Base-by-base conservation (phyloP, 2,888 invertebrate genomes). In the Thelaira solivaga region DNA sequence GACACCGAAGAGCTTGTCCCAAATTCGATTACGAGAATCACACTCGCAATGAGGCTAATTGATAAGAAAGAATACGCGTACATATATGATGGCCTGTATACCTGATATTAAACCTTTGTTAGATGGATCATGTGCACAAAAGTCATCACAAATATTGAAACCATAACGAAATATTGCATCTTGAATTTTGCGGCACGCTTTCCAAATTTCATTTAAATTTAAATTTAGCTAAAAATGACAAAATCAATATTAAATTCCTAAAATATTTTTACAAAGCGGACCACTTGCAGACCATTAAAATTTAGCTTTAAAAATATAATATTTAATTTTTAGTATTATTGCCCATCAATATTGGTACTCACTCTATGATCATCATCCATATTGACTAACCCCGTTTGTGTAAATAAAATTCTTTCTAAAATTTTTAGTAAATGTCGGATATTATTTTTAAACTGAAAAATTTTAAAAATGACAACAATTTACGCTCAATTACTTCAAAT, bases 181-280 rank as follows among this genome's bases (percentile, higher is more conserved):
- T 80, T 94, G 92, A 86, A 95, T 94, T 91, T 95, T 95, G 89
- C 94, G 94, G 89, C 94, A 94, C 22, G 93, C 93, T 85, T 93
- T 91, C 94, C 95, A 94, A 65, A 94, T 92, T 87, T 94, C 93
- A 51, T 92, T 91, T 77, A 94, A 89, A 67, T 79, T 83, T 59
- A 80, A 29, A 41, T 83, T 76, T 69, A 80, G 73, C 83, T 84
- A 16, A 2, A 47, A 47, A 34, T 45, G 0, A 8, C 11, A 59
- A 34, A 13, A 4, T 5, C 26, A 13, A 16, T n/a, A n/a, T n/a
- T n/a, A n/a, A n/a, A n/a, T n/a, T n/a, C n/a, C n/a, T n/a, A n/a
- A n/a, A n/a, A n/a, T n/a, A n/a, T n/a, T n/a, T n/a, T n/a, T n/a
- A n/a, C n/a, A n/a, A n/a, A n/a, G n/a, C n/a, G n/a, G n/a, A n/a